These are phyloP conservation scores for Alca torda DNA, from an alignment of 2,797 vertebrate species.

Conservation along the genomic window DNA sequence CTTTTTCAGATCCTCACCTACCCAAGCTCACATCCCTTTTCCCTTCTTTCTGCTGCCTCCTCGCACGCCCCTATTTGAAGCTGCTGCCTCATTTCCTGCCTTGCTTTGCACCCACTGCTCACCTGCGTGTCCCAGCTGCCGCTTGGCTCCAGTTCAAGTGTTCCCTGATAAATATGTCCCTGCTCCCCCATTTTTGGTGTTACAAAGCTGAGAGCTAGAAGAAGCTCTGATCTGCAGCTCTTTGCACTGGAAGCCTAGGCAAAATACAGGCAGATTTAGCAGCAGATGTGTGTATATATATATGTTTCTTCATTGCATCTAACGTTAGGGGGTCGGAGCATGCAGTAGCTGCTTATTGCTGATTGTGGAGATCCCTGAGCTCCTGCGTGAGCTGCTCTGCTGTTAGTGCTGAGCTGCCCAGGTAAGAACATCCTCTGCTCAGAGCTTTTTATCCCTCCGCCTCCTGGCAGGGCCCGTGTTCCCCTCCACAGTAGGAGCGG, in stretches of 20 bases:
- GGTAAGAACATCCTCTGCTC: too few species aligned
- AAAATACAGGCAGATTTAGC: fast-evolving
- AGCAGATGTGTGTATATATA: too few species aligned
- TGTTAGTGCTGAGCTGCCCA: background rate
- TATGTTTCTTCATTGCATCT: fast-evolving
- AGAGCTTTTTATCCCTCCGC: background rate
- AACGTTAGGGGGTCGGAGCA: fast-evolving
- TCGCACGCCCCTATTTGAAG: background rate
- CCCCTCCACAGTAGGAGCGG: background rate
- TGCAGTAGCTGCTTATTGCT: fast-evolving
- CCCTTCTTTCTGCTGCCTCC: fast-evolving
- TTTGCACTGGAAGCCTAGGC: fast-evolving
- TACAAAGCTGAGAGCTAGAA: fast-evolving
- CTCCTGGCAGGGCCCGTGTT: fast-evolving
- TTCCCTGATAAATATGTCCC: background rate
- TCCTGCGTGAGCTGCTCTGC: background rate
- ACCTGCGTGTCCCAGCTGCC: background rate
- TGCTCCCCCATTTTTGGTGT: fast-evolving
- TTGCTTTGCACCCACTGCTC: background rate
- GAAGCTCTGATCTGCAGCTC: fast-evolving
- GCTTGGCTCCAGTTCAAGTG: background rate
- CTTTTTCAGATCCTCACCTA: fast-evolving
- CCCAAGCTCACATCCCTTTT: too few species aligned
- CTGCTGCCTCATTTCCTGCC: background rate
- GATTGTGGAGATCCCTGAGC: fast-evolving